Conservation (phyloP, 2,888 invertebrate genomes). For the Nipponacmea schrenckii region DNA sequence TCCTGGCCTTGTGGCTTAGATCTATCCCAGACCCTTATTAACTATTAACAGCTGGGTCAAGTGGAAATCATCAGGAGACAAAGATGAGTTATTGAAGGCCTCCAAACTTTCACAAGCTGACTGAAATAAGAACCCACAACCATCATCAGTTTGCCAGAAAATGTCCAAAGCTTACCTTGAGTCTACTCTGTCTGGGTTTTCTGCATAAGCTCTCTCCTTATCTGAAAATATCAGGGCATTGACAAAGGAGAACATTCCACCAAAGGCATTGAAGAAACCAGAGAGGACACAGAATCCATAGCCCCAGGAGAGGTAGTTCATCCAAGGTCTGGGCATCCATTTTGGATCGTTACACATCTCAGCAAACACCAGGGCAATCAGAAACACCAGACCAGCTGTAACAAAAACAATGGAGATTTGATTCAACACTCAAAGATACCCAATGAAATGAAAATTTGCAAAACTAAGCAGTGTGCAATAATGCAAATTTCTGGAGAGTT, state of each 20-base stretch:
- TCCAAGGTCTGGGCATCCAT: slow-evolving; percentile 95
- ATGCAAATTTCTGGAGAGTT: no score
- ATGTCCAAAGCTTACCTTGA: not conserved
- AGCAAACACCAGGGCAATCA: slow-evolving; percentile 78
- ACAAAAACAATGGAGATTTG: slow-evolving; percentile 12
- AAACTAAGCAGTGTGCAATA: not conserved
- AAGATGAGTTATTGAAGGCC: no score
- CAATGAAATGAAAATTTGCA: not conserved
- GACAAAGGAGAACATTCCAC: slow-evolving; percentile 57
- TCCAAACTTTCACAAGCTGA: no score
- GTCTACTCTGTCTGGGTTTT: not conserved
- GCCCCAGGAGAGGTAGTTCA: slow-evolving; percentile 96
- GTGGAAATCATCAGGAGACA: no score
- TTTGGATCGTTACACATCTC: slow-evolving; percentile 85
- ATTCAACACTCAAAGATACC: no score
- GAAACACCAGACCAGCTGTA: slow-evolving; percentile 54
- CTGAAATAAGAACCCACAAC: no score
- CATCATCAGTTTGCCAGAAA: no score
- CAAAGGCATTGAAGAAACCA: slow-evolving; percentile 61
- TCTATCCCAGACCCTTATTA: no score
- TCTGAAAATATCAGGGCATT: slow-evolving; percentile 45
- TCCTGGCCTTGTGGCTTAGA: no score
- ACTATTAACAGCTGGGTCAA: no score
- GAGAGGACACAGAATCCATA: slow-evolving; percentile 88
- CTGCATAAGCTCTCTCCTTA: slow-evolving; percentile 16